phyloP scores from a whole-genome alignment of 2,797 vertebrate genomes.

The Anas georgica region DNA sequence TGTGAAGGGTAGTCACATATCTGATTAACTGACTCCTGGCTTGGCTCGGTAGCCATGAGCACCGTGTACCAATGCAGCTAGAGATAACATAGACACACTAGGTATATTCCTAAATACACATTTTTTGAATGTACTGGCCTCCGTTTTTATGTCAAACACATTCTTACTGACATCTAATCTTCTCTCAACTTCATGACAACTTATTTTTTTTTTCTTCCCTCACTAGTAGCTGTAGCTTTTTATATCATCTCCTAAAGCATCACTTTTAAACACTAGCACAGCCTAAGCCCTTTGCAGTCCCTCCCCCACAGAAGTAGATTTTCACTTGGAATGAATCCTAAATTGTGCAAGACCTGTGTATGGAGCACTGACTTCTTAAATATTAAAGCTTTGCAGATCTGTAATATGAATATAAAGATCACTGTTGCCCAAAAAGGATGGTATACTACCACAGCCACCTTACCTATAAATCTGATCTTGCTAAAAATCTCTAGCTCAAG shows the following conservation, averaged over 20 bases:
- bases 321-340: background rate
- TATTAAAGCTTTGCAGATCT: background rate
- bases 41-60: background rate
- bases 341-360: background rate
- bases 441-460: fast-evolving
- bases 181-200: fast-evolving
- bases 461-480: background rate
- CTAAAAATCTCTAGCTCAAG: background rate
- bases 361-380: background rate
- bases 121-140: background rate
- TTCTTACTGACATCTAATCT: background rate
- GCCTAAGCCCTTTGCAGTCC: background rate
- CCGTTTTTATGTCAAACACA: background rate
- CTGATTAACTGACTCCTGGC: background rate
- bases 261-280: background rate
- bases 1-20: background rate
- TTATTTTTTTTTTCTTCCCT: fast-evolving
- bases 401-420: background rate
- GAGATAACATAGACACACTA: background rate
- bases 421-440: background rate
- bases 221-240: background rate
- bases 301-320: background rate
- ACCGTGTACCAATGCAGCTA: background rate
- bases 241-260: background rate
- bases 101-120: background rate